These are phyloP conservation scores for Hassar affinis DNA, from an alignment of 2,113 vertebrate genomes.

Conservation along the genomic window DNA sequence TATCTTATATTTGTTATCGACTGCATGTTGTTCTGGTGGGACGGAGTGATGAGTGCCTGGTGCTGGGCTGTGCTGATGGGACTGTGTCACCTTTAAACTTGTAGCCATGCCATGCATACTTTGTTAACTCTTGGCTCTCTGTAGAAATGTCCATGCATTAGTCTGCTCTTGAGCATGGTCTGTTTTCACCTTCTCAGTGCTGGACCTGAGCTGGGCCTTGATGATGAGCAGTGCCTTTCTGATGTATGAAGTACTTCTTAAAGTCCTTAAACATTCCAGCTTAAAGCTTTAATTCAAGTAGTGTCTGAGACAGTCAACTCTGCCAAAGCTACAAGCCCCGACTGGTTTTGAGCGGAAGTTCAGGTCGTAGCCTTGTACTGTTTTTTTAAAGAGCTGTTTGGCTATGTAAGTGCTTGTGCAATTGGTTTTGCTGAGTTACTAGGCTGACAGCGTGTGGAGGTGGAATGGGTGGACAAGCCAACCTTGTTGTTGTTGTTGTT, in stretches of 20 bases:
- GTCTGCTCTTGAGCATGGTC: neutral
- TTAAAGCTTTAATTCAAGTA: neutral
- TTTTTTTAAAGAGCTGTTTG: neutral
- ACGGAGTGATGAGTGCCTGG: too few relatives aligned
- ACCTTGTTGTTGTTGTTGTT: neutral
- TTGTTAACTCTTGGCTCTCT: neutral
- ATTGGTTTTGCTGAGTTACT: neutral
- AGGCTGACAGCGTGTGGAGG: neutral
- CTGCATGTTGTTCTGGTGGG: too few relatives aligned
- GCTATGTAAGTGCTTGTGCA: neutral
- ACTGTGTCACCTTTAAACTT: neutral
- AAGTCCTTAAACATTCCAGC: neutral
- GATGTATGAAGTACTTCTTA: neutral
- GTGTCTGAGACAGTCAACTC: neutral
- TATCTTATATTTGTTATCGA: too few relatives aligned
- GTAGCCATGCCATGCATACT: neutral
- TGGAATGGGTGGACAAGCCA: neutral
- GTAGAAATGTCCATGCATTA: neutral
- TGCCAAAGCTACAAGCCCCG: neutral
- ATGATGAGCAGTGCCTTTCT: neutral
- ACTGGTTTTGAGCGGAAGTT: neutral
- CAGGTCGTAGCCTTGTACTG: neutral
- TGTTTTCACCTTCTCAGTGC: neutral
- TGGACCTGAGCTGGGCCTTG: neutral
- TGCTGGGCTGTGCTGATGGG: neutral